Percentiles rank a stretch among this genome's conserved stretches.
These are phyloP conservation scores for Drosophila yakuba DNA, from an alignment of 1,140 invertebrate species.

Conservation along the genomic window DNA sequence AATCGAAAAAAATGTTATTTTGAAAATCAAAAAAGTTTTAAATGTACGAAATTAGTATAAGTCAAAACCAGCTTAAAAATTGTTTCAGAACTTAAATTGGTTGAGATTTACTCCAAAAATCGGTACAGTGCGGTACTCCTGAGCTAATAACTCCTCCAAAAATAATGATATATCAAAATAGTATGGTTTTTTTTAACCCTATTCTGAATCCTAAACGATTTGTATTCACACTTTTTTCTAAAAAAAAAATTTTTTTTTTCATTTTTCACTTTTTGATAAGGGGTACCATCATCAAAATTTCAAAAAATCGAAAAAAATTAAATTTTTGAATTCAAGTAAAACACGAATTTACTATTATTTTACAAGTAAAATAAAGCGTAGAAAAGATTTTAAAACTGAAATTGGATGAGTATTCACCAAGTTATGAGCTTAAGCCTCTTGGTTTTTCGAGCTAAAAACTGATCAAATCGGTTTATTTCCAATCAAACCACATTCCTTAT, in stretches of 20 bases:
- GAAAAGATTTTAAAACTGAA: not conserved
- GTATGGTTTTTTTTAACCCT: not conserved
- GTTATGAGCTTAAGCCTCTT: not conserved
- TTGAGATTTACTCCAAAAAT: not conserved
- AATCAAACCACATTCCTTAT: conserved; percentile 58
- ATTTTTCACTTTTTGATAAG: not conserved
- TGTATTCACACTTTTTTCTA: not conserved
- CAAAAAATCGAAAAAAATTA: not conserved
- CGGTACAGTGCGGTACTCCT: too few species aligned
- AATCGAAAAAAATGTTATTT: not conserved
- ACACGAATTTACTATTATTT: not conserved
- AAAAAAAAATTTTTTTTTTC: not conserved
- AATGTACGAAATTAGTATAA: not conserved
- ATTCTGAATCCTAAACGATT: not conserved
- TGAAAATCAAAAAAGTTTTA: not conserved
- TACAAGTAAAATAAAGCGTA: not conserved
- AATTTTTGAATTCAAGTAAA: not conserved
- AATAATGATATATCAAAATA: not conserved
- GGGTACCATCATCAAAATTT: not conserved
- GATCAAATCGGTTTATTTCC: conserved; percentile 24
- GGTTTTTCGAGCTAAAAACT: not conserved
- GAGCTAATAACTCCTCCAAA: not conserved
- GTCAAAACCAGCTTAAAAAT: not conserved
- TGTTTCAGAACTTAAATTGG: not conserved
- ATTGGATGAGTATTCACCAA: not conserved